A percentile compares a stretch with the other conserved stretches of the same genome.
Conservation (phyloP, 2,113 vertebrate species). For the Gnathonemus echidnorhynchus region DNA sequence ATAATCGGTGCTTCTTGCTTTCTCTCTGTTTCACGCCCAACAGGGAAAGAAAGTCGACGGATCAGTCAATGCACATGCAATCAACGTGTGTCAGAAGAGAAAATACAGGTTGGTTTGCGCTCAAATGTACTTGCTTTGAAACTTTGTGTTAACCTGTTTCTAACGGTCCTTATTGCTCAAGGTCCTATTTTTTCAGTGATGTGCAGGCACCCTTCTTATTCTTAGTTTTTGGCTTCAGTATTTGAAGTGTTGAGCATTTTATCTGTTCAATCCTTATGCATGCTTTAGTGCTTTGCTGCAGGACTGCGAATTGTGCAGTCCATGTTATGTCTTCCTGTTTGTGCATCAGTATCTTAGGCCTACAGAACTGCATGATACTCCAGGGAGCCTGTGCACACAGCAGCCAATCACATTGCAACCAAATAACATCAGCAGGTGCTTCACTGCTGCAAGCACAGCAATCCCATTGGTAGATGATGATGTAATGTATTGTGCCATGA, state of each 20-base stretch:
- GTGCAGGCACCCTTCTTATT: neutral
- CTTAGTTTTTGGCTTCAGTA: neutral
- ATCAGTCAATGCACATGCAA: conserved; percentile 78
- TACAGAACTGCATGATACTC: conserved; percentile 4
- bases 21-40: conserved; percentile 34
- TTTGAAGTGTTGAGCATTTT: neutral
- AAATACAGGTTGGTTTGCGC: conserved; percentile 79
- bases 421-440: conserved; percentile 61
- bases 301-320: neutral
- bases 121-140: neutral
- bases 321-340: neutral
- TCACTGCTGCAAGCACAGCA: conserved; percentile 47
- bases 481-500: conserved; percentile 59
- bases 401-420: conserved; percentile 41
- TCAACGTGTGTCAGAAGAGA: conserved; percentile 90
- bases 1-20: neutral
- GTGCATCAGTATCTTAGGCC: neutral
- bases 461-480: conserved; percentile 63
- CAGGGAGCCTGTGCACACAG: neutral
- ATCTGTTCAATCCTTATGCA: neutral
- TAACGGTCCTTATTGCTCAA: neutral
- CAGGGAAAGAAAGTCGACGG: conserved; percentile 86
- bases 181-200: neutral
- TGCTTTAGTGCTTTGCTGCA: neutral
- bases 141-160: neutral